Evolutionary conservation across 2,888 invertebrate species (phyloP), one percentile per base, ranked within the genome.

Genomic region (Amphipoea lucens): DNA sequence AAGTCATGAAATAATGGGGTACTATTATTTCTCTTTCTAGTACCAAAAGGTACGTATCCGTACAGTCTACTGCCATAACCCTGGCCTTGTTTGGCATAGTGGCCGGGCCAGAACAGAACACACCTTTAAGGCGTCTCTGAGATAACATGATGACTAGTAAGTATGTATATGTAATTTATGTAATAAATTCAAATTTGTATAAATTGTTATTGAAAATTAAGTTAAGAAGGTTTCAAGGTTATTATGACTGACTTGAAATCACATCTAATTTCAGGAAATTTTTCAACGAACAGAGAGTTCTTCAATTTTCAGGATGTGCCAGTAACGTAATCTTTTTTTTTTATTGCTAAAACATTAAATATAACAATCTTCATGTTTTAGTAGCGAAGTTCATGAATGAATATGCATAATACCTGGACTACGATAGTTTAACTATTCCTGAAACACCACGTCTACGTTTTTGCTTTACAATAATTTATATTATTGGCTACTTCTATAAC

Each of bases 371-470:
- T 62, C 29, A 62, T n/a, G 23, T 48, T 48, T 65, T 23, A 54
- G 17, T 69, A 70, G 29, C 14, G 11, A 23, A 65, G 2, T 48
- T 11, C 14, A n/a, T 51, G 17, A 20, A 68, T 48, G 6, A 68
- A 29, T 62, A 54, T 11, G 17, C 0, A 4, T n/a, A 62, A 12
- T 82, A 81, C 82, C 71, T 77, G 76, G 12, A 67, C 14, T 29
- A 62, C 36, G 12, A 42, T 42, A 36, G 7, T 40, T 40, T 36
- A 66, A 29, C 20, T 68, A 51, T 60, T 66, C 20, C 40, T 45
- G 36, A 74, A 63, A 67, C 17, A 66, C n/a, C n/a, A 67, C 45
- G 9, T 63, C 36, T 82, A 78, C 42, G 67, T 85, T 78, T 74
- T 76, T 23, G n/a, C 57, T n/a, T 40, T 60, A 71, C 29, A n/a